Evolutionary conservation across 2,797 vertebrate genomes (phyloP).

Genomic region (Crossoptilon crossoptilon): DNA sequence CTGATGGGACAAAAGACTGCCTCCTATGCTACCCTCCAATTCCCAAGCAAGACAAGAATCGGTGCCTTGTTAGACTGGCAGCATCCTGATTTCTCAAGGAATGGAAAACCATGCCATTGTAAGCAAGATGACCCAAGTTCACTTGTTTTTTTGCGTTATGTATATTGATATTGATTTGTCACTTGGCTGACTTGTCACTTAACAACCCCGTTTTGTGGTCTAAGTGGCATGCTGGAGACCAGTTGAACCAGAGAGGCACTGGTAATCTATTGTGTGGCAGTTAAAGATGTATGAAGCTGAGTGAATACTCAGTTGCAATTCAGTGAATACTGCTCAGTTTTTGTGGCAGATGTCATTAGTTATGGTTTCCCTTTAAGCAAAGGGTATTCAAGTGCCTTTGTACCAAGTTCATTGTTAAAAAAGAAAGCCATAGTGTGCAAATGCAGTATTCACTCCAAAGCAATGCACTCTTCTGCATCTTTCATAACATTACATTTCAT

Average conservation of each 20-base stretch:
- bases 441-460: neutral
- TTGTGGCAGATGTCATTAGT: conserved; percentile 36
- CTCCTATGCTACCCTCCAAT: neutral
- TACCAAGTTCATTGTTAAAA: neutral
- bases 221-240: neutral
- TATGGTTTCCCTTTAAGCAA: conserved; percentile 26
- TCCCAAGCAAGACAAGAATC: neutral
- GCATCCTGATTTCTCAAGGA: neutral
- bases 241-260: neutral
- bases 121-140: conserved; percentile 28
- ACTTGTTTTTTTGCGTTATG: conserved; percentile 17
- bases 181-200: conserved; percentile 38
- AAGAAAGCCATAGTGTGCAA: neutral
- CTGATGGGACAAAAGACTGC: neutral
- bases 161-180: conserved; percentile 23
- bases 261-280: neutral
- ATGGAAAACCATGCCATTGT: neutral
- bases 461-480: neutral
- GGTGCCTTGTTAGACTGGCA: neutral
- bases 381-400: neutral
- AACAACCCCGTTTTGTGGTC: neutral
- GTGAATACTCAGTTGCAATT: neutral
- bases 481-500: neutral
- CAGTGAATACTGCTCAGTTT: conserved; percentile 32
- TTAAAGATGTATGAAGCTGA: neutral